These are phyloP conservation scores for Sarcophaga caerulescens DNA, from an alignment of 2,888 invertebrate species.

Conservation along the genomic window DNA sequence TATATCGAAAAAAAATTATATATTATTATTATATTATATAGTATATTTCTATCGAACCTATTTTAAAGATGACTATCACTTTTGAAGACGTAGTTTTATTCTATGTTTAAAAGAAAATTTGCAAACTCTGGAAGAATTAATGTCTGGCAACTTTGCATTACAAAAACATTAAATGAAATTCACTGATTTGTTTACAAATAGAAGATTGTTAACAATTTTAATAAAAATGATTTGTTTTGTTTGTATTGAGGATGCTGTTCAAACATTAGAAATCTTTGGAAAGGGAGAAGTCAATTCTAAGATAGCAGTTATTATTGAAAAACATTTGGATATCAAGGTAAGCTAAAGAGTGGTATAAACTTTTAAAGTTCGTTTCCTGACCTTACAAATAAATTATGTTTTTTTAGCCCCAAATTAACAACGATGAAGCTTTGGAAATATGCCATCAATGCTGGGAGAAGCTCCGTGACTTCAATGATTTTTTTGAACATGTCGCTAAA, in stretches of 20 bases:
- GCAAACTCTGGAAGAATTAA: neutral
- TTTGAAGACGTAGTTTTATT: too few species aligned
- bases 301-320: constrained; percentile 75
- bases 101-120: neutral
- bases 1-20: too few species aligned
- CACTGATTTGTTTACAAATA: constrained; percentile 59
- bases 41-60: too few species aligned
- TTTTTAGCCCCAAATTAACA: constrained; percentile 73
- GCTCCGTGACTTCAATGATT: constrained; percentile 77
- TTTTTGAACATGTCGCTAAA: constrained; percentile 77
- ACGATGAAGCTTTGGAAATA: constrained; percentile 76
- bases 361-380: neutral
- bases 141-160: constrained; percentile 35
- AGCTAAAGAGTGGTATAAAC: neutral
- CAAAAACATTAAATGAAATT: constrained; percentile 28
- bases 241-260: constrained; percentile 75
- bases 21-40: too few species aligned
- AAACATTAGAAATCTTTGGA: constrained; percentile 77
- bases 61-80: too few species aligned
- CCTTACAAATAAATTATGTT: neutral
- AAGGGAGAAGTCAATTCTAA: constrained; percentile 71
- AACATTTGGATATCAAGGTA: constrained; percentile 78
- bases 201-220: constrained; percentile 17
- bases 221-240: constrained; percentile 75
- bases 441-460: constrained; percentile 79